These are phyloP conservation scores for Pseudococcus jackbeardsleyi DNA, from an alignment of 2,888 invertebrate species.

Conservation along the genomic window DNA sequence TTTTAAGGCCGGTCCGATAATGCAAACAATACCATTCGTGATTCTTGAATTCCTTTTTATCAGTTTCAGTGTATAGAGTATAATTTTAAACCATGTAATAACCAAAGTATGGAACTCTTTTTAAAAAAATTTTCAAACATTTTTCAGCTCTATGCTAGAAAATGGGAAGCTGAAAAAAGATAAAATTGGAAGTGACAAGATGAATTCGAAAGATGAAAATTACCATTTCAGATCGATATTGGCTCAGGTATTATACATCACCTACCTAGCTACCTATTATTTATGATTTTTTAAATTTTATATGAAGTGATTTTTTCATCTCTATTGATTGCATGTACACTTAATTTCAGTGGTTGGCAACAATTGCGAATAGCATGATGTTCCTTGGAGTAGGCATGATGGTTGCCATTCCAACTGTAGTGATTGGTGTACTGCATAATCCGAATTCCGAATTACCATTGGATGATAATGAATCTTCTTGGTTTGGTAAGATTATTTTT, in stretches of 20 bases:
- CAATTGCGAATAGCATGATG: slow-evolving; percentile 73
- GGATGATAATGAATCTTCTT: slow-evolving; percentile 73
- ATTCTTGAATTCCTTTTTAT: neutral
- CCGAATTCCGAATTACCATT: slow-evolving; percentile 72
- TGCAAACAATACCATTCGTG: neutral
- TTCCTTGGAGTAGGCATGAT: slow-evolving; percentile 75
- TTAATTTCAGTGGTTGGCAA: slow-evolving; percentile 72
- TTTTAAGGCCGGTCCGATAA: neutral
- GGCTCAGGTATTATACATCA: neutral
- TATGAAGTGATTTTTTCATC: neutral
- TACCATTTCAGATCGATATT: neutral
- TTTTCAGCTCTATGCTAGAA: slow-evolving; percentile 37
- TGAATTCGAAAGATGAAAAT: neutral
- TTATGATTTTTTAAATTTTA: neutral
- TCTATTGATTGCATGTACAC: neutral
- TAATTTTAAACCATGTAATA: neutral
- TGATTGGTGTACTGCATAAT: slow-evolving; percentile 73
- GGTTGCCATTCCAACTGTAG: slow-evolving; percentile 75
- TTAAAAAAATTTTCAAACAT: neutral
- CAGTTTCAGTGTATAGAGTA: neutral
- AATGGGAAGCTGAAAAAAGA: slow-evolving; percentile 16
- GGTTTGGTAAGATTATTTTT: slow-evolving; percentile 73
- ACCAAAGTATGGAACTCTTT: neutral
- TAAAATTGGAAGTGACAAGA: neutral
- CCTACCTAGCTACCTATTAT: no score